These are phyloP conservation scores for Gavialis gangeticus DNA, from an alignment of 2,113 vertebrate species.

Conservation along the genomic window DNA sequence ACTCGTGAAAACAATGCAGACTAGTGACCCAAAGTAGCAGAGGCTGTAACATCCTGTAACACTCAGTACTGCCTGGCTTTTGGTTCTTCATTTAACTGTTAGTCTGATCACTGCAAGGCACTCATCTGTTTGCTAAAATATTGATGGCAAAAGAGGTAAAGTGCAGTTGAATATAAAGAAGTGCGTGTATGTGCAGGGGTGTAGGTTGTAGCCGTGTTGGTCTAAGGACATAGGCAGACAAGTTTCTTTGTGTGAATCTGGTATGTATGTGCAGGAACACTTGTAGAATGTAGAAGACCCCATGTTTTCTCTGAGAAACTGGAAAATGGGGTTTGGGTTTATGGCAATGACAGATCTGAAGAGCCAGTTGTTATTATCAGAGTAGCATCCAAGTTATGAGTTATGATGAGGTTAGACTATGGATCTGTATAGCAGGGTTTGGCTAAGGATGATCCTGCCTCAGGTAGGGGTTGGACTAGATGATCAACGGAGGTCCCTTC, in stretches of 20 bases:
- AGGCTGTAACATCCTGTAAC: background rate
- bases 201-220: no score
- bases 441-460: no score
- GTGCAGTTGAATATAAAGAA: background rate
- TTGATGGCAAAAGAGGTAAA: background rate
- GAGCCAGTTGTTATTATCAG: background rate
- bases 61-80: background rate
- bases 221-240: no score
- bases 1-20: background rate
- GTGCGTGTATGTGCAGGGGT: no score
- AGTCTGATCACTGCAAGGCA: background rate
- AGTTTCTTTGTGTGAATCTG: no score
- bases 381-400: background rate
- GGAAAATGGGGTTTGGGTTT: background rate
- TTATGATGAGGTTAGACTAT: no score
- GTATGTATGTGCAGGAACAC: background rate
- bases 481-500: no score
- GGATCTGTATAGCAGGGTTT: no score
- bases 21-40: background rate
- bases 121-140: background rate
- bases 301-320: background rate
- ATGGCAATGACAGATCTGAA: accelerated
- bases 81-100: background rate
- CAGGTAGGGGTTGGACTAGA: no score
- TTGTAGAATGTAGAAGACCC: no score